Base-by-base conservation (phyloP, 2,888 invertebrate genomes). In the Oligia strigilis region DNA sequence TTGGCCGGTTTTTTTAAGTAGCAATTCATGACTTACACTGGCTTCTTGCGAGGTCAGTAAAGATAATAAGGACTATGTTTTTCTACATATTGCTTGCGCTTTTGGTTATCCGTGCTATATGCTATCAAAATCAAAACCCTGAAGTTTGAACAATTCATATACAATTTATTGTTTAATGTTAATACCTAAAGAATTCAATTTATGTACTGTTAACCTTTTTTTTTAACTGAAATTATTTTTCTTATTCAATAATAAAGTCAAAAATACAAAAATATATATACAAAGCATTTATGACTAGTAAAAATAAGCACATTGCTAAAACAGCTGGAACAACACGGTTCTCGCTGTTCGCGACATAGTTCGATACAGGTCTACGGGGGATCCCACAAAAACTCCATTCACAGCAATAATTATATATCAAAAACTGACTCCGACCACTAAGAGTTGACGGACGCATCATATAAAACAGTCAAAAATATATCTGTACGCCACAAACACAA, bases 211-310 rank as follows among this genome's bases (percentile, higher is more conserved):
- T 83, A 89, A 89, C 88, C 88, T 90, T 91, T 91, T 92, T 92
- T 88, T 91, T 92, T 89, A 94, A 94, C 93, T 93, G 93, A 93
- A 95, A 93, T 93, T 92, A 90, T 93, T 93, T 91, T 93, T 92
- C 93, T 93, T 94, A 91, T 87, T 92, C 89, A 93, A 93, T 92
- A 93, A 93, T 93, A 93, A 93, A 94, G 91, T 93, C 93, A 94
- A 95, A 94, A 95, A 94, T 94, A 94, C 93, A 94, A 94, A 94
- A 94, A 94, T 91, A 92, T 95, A 95, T 95, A 94, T 94, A 97
- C 95, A 96, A 96, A 96, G 92, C 92, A 93, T 96, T 95, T 95
- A 96, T 96, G 96, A 96, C 96, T 96, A 96, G 96, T 95, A 96
- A 95, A 93, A 94, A 94, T 93, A 94, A 94, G 94, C 94, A 95